Conservation (phyloP, 2,888 invertebrate genomes). For the Epicampocera succincta region DNA sequence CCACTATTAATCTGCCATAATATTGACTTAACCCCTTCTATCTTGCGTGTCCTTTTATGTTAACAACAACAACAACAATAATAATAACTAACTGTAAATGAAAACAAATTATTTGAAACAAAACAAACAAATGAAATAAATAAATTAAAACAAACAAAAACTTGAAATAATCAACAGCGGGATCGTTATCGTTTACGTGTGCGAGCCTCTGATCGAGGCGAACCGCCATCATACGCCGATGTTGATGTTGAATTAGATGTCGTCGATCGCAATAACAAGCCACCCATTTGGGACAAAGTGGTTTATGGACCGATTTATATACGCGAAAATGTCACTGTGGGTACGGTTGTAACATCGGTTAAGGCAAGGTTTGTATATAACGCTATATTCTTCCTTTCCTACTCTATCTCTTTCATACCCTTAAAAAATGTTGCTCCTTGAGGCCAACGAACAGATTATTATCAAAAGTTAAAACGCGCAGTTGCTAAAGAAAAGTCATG, state of each 20-base stretch:
- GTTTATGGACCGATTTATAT: slow-evolving; percentile 98
- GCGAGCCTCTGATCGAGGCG: slow-evolving; percentile 97
- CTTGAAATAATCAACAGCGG: slow-evolving; percentile 84
- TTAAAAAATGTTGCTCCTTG: slow-evolving; percentile 20
- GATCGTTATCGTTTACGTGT: slow-evolving; percentile 98
- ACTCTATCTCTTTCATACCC: slow-evolving; percentile 16
- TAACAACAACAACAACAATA: slow-evolving; percentile 36
- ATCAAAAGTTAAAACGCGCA: slow-evolving; percentile 42
- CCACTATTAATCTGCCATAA: slow-evolving; percentile 48
- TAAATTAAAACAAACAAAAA: slow-evolving; percentile 41
- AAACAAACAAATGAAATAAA: background rate
- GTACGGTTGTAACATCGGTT: slow-evolving; percentile 98
- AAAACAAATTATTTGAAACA: slow-evolving; percentile 19
- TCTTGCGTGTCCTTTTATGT: slow-evolving; percentile 38
- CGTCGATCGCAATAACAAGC: slow-evolving; percentile 99
- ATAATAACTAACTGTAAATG: slow-evolving; percentile 40
- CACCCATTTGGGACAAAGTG: slow-evolving; percentile 96
- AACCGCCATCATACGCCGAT: slow-evolving; percentile 94
- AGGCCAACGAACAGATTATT: background rate
- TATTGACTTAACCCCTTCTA: slow-evolving; percentile 1
- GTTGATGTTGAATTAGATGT: slow-evolving; percentile 99
- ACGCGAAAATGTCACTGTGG: slow-evolving; percentile 99
- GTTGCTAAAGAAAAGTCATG: slow-evolving; percentile 39
- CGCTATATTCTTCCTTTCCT: slow-evolving; percentile 17
- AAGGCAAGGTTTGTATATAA: slow-evolving; percentile 97